A percentile compares a stretch with the other conserved stretches of the same genome.
Evolutionary conservation across 53 echinoderm and acorn worm species (phyloP).

Genomic region (Astropecten irregularis): DNA sequence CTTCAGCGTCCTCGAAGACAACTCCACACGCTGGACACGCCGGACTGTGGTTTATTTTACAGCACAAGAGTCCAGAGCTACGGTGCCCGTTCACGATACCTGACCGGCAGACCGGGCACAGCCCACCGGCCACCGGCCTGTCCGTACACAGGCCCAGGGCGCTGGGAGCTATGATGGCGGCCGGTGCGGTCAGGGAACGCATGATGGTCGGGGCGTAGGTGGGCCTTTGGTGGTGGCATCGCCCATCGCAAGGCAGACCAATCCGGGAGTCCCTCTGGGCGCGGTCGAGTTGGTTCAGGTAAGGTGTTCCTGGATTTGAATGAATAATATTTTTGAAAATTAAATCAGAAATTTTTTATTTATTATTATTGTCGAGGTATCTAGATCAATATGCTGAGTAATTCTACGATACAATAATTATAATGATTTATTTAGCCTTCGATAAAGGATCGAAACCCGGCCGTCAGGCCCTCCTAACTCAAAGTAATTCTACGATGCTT

Average conservation of each 20-base stretch:
- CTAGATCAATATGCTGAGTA: no score
- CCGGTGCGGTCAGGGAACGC: constrained; percentile 37
- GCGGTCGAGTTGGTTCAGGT: constrained; percentile 69
- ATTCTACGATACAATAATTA: no score
- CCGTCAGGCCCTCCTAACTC: no score
- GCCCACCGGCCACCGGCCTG: constrained; percentile 21
- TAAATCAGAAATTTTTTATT: no score
- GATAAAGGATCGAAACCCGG: no score
- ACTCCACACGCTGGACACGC: constrained; percentile 35
- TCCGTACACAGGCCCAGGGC: constrained; percentile 41
- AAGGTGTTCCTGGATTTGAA: constrained; percentile 22
- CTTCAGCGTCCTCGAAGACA: constrained; percentile 33
- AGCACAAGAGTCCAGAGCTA: constrained; percentile 26
- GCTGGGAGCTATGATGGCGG: constrained; percentile 37
- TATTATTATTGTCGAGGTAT: no score
- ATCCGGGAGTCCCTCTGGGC: constrained; percentile 74
- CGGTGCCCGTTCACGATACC: constrained; percentile 27
- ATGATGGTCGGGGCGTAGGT: constrained; percentile 46
- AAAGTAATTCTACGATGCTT: no score
- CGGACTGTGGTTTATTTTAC: constrained; percentile 24
- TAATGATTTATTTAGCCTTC: no score
- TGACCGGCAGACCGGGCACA: constrained; percentile 38
- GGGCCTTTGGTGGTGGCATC: constrained; percentile 50
- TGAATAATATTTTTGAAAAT: no score
- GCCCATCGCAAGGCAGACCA: constrained; percentile 67